A percentile compares a stretch with the other conserved stretches of the same genome.
phyloP scores from a whole-genome alignment of 1,140 invertebrate species.

The Acyrthosiphon pisum region DNA sequence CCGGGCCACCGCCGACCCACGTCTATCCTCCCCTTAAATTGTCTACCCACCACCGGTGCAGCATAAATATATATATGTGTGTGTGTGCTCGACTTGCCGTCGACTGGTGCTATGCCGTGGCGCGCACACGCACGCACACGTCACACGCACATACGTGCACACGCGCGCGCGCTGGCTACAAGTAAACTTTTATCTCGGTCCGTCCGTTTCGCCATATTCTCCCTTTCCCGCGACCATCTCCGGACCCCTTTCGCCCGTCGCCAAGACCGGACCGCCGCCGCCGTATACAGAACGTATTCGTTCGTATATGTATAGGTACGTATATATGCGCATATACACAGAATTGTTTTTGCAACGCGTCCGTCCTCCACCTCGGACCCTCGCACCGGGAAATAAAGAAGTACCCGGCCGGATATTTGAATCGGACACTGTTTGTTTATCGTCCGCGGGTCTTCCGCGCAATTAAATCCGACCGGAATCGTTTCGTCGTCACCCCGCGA shows the following conservation, averaged over 20 bases:
- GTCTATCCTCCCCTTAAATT: constrained; percentile 26
- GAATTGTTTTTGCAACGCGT: background rate
- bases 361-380: background rate
- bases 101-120: background rate
- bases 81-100: background rate
- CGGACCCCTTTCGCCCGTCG: background rate
- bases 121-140: background rate
- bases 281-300: background rate
- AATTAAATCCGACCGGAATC: constrained; percentile 27
- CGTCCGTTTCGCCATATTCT: constrained; percentile 37
- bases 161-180: constrained; percentile 28
- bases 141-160: background rate
- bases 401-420: constrained; percentile 11
- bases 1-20: background rate
- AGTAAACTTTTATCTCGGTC: constrained; percentile 53
- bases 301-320: background rate
- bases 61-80: background rate
- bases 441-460: background rate
- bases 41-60: background rate
- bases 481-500: background rate
- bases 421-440: constrained; percentile 21
- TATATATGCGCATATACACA: background rate
- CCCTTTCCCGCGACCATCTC: background rate
- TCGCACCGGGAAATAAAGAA: background rate
- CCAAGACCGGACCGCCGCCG: background rate